phyloP scores from a whole-genome alignment of 1,140 invertebrate genomes.

The Drosophila pectinifera region DNA sequence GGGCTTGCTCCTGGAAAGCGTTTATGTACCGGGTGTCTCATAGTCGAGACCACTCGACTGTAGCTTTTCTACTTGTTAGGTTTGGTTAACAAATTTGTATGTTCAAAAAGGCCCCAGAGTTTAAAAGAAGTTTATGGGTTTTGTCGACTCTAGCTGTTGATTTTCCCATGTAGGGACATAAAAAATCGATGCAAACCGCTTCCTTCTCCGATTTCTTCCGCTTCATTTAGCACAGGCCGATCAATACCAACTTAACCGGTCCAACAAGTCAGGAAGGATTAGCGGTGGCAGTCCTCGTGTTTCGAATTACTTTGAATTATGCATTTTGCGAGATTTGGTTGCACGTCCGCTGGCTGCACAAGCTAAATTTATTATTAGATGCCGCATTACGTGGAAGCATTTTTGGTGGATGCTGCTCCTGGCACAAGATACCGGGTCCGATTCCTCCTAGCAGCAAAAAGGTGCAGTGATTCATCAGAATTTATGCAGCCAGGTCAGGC shows the following conservation, averaged over 20 bases:
- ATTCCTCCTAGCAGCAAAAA: conserved; percentile 22
- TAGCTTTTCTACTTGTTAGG: not conserved
- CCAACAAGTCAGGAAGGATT: conserved; percentile 24
- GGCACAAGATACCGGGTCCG: conserved; percentile 12
- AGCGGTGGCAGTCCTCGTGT: conserved; percentile 30
- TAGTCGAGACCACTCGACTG: no score
- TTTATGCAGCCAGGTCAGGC: conserved; percentile 69
- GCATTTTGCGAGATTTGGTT: conserved; percentile 70
- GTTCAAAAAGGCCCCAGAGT: no score
- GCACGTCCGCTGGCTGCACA: conserved; percentile 52
- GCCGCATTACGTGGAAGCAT: conserved; percentile 70
- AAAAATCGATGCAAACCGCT: no score
- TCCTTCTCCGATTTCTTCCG: no score
- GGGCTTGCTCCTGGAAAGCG: no score
- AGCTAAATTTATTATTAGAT: conserved; percentile 81
- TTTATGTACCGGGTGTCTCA: no score
- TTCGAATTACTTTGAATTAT: conserved; percentile 83
- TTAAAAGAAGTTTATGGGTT: no score
- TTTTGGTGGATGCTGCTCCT: conserved; percentile 32
- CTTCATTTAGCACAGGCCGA: no score
- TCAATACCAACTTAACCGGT: not conserved
- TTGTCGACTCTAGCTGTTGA: no score
- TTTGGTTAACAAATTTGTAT: not conserved
- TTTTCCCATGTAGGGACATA: no score
- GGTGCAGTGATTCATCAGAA: conserved; percentile 82